Base-by-base conservation (phyloP, 2,888 invertebrate species). In the Pseudococcus longispinus region DNA sequence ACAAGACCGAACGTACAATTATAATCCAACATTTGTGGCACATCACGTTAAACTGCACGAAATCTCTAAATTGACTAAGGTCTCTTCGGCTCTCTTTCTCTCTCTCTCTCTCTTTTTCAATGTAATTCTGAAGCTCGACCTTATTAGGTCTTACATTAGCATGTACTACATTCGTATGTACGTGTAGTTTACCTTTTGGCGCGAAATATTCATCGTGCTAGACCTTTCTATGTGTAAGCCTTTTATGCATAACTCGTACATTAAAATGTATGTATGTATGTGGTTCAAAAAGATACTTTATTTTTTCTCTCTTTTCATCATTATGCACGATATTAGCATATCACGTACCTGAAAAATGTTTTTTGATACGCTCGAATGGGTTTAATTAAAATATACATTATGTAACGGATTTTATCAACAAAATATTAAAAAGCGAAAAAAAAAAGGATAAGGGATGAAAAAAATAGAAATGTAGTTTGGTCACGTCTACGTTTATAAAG, bases 21-120 rank as follows among this genome's bases (percentile, higher is more conserved):
- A 86, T 80, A 86, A 77, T 86, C 86, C 80, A 18, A 32, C 86
- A 86, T 86, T 86, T 86, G 80, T 80, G 80, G 86, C 86, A 86
- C 86, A 77, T 86, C 80, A 51, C 55, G 51, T 86, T 86, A 85
- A 85, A 60, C 65, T 70, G 70, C 70, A 85, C 70, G 37, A 70
- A 85, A 70, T 85, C 65, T 85, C 65, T 42, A 85, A 65, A 70
- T 85, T 70, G 55, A 55, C 84, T 83, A 80, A 80, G 77, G 77
- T 80, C 77, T 42, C 51, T 46, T 51, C 51, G n/a, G n/a, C n/a
- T n/a, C n/a, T 51, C 51, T 51, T 15, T 51, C 51, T 51, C 51
- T 51, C n/a, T n/a, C n/a, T 51, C 51, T 51, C n/a, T 51, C 51
- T 51, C 18, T 51, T n/a, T 51, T 15, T 46, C 46, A 37, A 37